Conservation (phyloP, 2,113 vertebrate species). For the Elephantulus edwardii region DNA sequence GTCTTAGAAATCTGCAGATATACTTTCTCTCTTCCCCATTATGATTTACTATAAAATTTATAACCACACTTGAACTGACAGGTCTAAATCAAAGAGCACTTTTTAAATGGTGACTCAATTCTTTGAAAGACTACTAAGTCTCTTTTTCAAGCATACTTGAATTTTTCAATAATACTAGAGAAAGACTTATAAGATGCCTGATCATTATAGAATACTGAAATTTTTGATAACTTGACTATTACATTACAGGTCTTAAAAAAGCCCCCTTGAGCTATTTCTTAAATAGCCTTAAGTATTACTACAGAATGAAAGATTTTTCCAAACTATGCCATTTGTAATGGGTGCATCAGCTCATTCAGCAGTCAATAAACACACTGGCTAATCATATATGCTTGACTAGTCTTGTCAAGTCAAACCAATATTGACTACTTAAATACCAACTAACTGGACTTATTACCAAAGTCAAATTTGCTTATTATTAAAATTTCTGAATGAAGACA, state of each 20-base stretch:
- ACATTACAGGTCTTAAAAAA: constrained; percentile 79
- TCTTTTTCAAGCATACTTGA: constrained; percentile 83
- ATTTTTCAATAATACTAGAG: constrained; percentile 80
- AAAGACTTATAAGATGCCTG: constrained; percentile 74
- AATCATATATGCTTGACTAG: not conserved
- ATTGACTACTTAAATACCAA: not conserved
- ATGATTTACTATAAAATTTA: constrained; percentile 81
- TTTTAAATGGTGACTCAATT: constrained; percentile 78
- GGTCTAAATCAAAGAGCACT: constrained; percentile 83
- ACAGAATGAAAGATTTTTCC: not conserved
- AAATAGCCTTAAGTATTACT: not conserved
- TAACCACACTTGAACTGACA: constrained; percentile 81
- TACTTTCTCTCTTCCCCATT: constrained; percentile 78
- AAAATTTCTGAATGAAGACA: not conserved
- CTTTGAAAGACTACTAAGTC: constrained; percentile 73
- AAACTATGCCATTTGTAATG: not conserved
- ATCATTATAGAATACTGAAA: constrained; percentile 76
- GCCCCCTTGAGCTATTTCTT: constrained; percentile 70
- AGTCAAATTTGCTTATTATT: not conserved
- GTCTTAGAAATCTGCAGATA: constrained; percentile 56
- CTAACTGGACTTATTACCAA: not conserved
- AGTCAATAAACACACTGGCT: not conserved
- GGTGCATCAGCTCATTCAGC: not conserved
- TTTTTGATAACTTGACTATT: constrained; percentile 84
- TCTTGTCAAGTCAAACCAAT: not conserved